A percentile compares a stretch with the other conserved stretches of the same genome.
Evolutionary conservation across 2,113 vertebrate species (phyloP).

Genomic region (Aldabrachelys gigantea): DNA sequence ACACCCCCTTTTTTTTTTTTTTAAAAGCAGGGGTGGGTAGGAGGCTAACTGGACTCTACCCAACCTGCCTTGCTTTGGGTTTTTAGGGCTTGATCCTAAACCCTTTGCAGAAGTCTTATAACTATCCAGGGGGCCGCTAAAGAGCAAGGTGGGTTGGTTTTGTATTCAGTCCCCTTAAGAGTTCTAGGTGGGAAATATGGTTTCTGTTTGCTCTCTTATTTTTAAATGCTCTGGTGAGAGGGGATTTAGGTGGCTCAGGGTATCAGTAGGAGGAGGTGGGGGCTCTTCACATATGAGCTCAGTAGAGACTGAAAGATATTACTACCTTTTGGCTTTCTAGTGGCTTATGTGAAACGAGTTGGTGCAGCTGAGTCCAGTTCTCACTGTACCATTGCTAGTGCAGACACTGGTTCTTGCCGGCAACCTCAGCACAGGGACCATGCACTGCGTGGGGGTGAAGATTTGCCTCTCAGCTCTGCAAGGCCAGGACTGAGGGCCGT

Average conservation of each 20-base stretch:
- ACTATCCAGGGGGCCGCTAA: not conserved
- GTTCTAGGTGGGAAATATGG: accelerated
- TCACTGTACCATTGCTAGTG: not conserved
- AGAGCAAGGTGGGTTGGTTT: not conserved
- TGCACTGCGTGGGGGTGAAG: not conserved
- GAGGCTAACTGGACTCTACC: constrained; percentile 8
- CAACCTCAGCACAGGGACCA: not conserved
- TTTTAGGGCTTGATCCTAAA: constrained; percentile 55
- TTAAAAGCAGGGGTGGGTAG: constrained; percentile 33
- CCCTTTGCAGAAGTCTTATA: constrained; percentile 36
- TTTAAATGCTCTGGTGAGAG: constrained; percentile 41
- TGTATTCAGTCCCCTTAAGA: not conserved
- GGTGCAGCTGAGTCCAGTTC: not conserved
- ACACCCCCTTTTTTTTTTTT: constrained; percentile 20
- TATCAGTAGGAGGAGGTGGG: constrained; percentile 32
- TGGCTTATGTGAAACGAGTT: not conserved
- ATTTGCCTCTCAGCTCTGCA: not conserved
- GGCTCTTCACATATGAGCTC: constrained; percentile 24
- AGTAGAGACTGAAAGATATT: constrained; percentile 5
- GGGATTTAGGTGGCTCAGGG: constrained; percentile 70
- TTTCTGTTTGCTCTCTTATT: not conserved
- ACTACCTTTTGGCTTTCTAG: not conserved
- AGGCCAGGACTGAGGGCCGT: not conserved
- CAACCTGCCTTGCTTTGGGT: constrained; percentile 65
- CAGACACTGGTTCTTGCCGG: not conserved